Evolutionary conservation across 2,888 invertebrate species (phyloP).

Genomic region (Amblyjoppa proteus): DNA sequence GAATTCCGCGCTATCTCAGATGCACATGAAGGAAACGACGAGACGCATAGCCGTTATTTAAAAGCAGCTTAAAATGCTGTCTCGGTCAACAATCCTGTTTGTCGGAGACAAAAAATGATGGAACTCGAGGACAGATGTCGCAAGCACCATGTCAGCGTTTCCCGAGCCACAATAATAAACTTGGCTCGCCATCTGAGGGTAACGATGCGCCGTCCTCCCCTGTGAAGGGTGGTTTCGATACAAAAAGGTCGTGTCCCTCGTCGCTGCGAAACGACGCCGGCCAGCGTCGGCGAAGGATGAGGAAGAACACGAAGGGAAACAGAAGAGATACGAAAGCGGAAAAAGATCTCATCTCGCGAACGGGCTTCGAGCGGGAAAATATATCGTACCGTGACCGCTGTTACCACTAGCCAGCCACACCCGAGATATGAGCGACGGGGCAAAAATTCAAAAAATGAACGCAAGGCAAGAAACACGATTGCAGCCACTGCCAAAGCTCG

Average conservation of each 20-base stretch:
- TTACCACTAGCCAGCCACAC: constrained; percentile 26
- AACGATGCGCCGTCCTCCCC: constrained; percentile 25
- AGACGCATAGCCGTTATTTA: neutral
- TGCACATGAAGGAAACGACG: neutral
- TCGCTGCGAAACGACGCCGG: neutral
- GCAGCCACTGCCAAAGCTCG: constrained; percentile 1
- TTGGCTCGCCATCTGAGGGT: constrained; percentile 46
- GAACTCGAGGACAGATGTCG: constrained; percentile 11
- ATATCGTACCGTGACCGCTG: constrained; percentile 16
- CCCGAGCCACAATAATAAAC: constrained; percentile 35
- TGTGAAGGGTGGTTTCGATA: constrained; percentile 23
- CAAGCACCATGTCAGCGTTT: constrained; percentile 22
- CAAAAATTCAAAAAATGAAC: constrained; percentile 16
- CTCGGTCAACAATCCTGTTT: neutral
- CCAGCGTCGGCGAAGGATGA: neutral
- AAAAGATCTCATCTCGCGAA: constrained; percentile 39
- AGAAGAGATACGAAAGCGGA: neutral
- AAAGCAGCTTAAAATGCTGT: neutral
- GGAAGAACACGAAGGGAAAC: constrained; percentile 2
- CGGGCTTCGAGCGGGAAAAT: constrained; percentile 19
- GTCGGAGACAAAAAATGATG: constrained; percentile 12
- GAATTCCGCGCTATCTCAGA: neutral
- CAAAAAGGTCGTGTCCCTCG: constrained; percentile 36
- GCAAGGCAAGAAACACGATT: neutral
- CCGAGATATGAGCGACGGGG: neutral